Evolutionary conservation across 2,888 invertebrate species (phyloP).

Genomic region (Sarcophaga caerulescens): DNA sequence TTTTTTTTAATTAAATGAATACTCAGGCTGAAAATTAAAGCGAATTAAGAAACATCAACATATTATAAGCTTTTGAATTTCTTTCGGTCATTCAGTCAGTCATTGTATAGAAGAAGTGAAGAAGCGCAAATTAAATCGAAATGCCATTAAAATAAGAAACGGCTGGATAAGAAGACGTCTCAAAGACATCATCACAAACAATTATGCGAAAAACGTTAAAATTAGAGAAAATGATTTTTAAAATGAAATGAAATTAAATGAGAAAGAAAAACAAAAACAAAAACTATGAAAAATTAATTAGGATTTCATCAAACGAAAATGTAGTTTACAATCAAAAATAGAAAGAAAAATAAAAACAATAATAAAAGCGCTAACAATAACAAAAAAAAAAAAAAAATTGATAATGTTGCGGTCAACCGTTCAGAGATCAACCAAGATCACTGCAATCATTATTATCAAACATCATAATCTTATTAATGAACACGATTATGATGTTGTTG

Average conservation of each 20-base stretch:
- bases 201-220: conserved; percentile 59
- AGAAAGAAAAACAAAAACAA: background rate
- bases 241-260: conserved; percentile 32
- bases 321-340: background rate
- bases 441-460: conserved; percentile 1
- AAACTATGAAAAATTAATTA: conserved; percentile 43
- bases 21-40: conserved; percentile 32
- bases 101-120: conserved; percentile 25
- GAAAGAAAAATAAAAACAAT: background rate
- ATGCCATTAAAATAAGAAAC: conserved; percentile 1
- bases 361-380: conserved; percentile 4
- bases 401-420: conserved; percentile 57
- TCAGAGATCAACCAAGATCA: conserved; percentile 54
- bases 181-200: conserved; percentile 51
- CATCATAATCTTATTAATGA: background rate
- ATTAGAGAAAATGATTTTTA: conserved; percentile 64
- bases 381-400: conserved; percentile 22
- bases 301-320: conserved; percentile 39
- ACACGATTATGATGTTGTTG: conserved; percentile 27
- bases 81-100: conserved; percentile 25
- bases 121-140: conserved; percentile 40
- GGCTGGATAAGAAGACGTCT: conserved; percentile 38
- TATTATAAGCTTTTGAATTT: conserved; percentile 40
- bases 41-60: conserved; percentile 31
- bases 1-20: conserved; percentile 26